These are phyloP conservation scores for Ceratina australensis DNA, from an alignment of 1,140 invertebrate species.

Conservation along the genomic window DNA sequence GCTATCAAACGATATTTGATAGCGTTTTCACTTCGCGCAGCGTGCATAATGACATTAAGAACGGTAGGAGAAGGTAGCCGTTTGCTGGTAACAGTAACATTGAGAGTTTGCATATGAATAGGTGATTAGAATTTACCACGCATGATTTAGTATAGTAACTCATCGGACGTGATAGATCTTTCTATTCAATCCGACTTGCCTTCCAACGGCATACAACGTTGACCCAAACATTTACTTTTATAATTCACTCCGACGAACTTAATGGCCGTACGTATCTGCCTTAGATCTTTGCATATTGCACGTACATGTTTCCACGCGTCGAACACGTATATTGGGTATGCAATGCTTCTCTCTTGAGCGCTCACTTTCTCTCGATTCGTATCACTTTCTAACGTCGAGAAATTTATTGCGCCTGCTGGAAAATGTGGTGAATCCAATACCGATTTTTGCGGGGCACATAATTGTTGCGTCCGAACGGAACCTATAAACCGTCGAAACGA, in stretches of 20 bases:
- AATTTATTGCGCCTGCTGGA: no score
- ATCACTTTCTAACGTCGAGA: not conserved
- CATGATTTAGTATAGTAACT: conserved; percentile 26
- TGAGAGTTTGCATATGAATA: conserved; percentile 38
- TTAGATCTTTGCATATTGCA: conserved; percentile 5
- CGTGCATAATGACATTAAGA: not conserved
- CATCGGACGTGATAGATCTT: conserved; percentile 24
- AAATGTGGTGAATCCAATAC: no score
- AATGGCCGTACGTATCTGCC: not conserved
- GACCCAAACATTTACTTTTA: conserved; percentile 29
- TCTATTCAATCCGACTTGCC: conserved; percentile 32
- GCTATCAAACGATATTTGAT: not conserved
- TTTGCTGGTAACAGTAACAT: not conserved
- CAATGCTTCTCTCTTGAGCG: not conserved
- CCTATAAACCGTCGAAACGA: not conserved
- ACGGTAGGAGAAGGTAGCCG: not conserved
- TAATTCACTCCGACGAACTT: not conserved
- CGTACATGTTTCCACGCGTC: not conserved
- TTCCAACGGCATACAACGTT: not conserved
- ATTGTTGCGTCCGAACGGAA: not conserved
- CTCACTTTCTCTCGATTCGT: conserved; percentile 18
- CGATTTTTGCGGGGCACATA: no score
- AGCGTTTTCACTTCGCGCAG: not conserved
- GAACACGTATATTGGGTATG: not conserved
- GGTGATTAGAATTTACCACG: conserved; percentile 24